Conservation (phyloP, 37 sponge, comb jelly and placozoan species). For the Ephydatia muelleri region DNA sequence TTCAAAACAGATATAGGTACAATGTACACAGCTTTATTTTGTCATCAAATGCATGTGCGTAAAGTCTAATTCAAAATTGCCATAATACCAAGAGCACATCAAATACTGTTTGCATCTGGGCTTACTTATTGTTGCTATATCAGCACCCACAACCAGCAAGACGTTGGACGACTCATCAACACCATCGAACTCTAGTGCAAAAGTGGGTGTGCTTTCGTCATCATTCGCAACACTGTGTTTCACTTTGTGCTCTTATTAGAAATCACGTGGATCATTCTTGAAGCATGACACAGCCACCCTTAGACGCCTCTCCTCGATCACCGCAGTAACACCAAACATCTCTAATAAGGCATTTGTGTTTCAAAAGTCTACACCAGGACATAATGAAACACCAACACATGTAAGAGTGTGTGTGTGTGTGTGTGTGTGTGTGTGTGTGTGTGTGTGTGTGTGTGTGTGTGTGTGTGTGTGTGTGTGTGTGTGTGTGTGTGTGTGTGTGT, state of each 20-base stretch:
- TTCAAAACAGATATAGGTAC: no score
- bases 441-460: no score
- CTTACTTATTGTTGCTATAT: neutral
- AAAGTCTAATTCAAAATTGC: no score
- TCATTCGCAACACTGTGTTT: neutral
- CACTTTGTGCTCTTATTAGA: neutral
- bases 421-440: neutral
- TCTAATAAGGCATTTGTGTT: constrained; percentile 64
- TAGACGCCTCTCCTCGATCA: constrained; percentile 40
- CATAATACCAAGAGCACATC: no score
- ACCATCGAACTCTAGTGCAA: neutral
- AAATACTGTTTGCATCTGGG: neutral
- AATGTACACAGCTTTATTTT: no score
- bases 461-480: no score
- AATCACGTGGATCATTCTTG: constrained; percentile 64
- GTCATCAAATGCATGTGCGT: no score
- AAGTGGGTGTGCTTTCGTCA: neutral
- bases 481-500: neutral
- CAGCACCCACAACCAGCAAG: constrained; percentile 9
- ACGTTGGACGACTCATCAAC: neutral
- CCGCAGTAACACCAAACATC: constrained; percentile 25
- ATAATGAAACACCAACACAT: neutral
- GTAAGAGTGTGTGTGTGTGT: neutral
- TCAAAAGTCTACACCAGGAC: constrained; percentile 29
- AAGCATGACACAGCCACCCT: constrained; percentile 37